Base-by-base conservation (phyloP, 2,113 vertebrate genomes). In the Galbula dea region DNA sequence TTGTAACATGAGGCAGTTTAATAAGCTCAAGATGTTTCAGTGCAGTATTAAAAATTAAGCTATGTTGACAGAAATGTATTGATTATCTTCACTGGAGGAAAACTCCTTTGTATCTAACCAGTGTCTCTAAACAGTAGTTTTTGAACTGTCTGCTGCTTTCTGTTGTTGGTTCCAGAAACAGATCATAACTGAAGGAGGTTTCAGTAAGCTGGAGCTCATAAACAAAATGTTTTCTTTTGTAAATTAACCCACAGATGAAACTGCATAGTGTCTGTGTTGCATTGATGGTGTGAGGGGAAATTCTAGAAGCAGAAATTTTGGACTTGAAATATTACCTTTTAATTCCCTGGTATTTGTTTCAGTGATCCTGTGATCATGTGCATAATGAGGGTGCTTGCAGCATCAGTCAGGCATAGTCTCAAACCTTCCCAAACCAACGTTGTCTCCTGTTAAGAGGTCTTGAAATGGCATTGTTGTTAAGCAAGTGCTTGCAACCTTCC, bases 31-130 rank as follows among this genome's bases (percentile, higher is more conserved):
- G 37, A 36, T 85, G 48, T 45, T 54, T 95, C 80, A 71, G 18
- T 49, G 36, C 59, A 76, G 72, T 23, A 75, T 77, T 68, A 86
- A 90, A 94, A 94, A 86, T 81, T 66, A 93, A 90, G 67, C 74
- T 85, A 36, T 87, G 39, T 86, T 81, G 82, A 71, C 68, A 94
- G 76, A 48, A 77, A 49, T 20, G 26, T 75, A 57, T 48, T 84
- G 59, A 93, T 89, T 62, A 30, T 26, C 10, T 67, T 23, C 65
- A 51, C 24, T 67, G 77, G 15, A 48, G 51, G 32, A 74, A 34
- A 67, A 24, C 30, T 27, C 51, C 41, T 66, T 23, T 52, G 6
- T 43, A 36, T 15, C 62, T 66, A 36, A 26, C 24, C 21, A 32
- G 27, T 34, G 24, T 16, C 24, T 71, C 49, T 52, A 3, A 78